Evolutionary conservation across 2,797 vertebrate genomes (phyloP), one percentile per base, ranked within the genome.

Genomic region (Typhlichthys subterraneus): DNA sequence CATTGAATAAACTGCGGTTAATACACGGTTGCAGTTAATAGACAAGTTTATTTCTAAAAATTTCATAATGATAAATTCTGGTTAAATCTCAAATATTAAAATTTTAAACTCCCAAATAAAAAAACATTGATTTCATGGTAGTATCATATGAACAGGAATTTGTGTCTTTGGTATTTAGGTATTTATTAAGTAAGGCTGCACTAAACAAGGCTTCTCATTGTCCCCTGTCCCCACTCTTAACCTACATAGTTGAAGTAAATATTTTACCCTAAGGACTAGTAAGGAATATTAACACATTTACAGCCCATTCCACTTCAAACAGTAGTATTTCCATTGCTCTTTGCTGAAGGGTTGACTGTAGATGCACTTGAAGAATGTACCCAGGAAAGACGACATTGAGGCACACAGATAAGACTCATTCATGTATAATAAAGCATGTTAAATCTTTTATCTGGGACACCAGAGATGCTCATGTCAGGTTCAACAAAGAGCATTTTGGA

Each of bases 351-450:
- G 59, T 57, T 38, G 5, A 7, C 33, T 38, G 33, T 19, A n/a
- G 17, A 56, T 60, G 58, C 23, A 55, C 59, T 55, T 59, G 59
- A 69, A 31, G 60, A 80, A 55, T 59, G 69, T 45, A 49, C 15
- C 55, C 53, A 48, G 46, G 46, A 57, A 57, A 5, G 57, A 70
- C 63, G 68, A 77, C 60, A 67, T 48, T 67, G 69, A 76, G 65
- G 70, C 78, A 69, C 63, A 68, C 76, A 73, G 71, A 80, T 70
- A 59, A 77, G 65, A 70, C n/a, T 62, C 69, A 59, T 82, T 82
- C 81, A 83, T 86, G 83, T 81, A 85, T 91, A 81, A 81, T 69
- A 86, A 77, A 88, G 76, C 70, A 62, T 69, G 76, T 73, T 89
- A 11, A 86, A 89, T 86, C 49, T 77, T 89, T 87, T 74, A 88